Evolutionary conservation across 2,797 vertebrate genomes (phyloP).

Genomic region (Gallinago solitaria): DNA sequence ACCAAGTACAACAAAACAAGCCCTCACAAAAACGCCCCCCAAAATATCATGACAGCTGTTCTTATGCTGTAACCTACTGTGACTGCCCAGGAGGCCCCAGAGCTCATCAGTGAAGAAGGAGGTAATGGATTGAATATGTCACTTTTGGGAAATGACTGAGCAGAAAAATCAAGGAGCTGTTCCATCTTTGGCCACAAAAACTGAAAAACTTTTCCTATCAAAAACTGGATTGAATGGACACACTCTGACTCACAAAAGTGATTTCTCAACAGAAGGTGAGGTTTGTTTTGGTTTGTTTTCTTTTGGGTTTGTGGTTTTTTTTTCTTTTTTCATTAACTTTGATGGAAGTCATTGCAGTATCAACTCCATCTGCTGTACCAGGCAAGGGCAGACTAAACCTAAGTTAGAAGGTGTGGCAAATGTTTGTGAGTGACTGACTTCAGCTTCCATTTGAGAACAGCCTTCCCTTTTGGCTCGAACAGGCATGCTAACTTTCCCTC

Average conservation of each 20-base stretch:
- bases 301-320: no score
- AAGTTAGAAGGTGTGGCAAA: neutral
- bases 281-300: neutral
- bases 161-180: neutral
- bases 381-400: neutral
- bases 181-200: neutral
- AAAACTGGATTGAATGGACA: neutral
- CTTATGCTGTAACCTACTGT: neutral
- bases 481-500: neutral
- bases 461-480: neutral
- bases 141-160: neutral
- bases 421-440: neutral
- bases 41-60: neutral
- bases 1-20: neutral
- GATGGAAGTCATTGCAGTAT: neutral
- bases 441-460: neutral
- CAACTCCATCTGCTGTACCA: neutral
- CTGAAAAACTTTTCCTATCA: neutral
- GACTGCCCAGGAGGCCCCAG: neutral
- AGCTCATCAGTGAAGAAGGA: neutral
- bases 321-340: neutral
- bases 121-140: neutral
- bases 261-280: neutral
- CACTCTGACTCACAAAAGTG: neutral
- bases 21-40: neutral